Base-by-base conservation (phyloP, 1,140 invertebrate species). In the Solenopsis fugax region DNA sequence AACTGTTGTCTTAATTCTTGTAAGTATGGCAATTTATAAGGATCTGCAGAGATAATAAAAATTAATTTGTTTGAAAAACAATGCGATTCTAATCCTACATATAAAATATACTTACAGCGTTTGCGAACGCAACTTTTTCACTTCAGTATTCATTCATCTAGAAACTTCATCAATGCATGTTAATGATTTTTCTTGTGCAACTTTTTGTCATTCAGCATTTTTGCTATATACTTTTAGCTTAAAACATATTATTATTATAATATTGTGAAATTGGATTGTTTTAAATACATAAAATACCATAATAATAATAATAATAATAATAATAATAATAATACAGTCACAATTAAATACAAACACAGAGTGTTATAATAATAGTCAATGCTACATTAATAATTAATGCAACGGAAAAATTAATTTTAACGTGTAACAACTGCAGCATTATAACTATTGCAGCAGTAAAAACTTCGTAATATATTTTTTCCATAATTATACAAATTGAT, bases 111-210 rank as follows among this genome's bases (percentile, higher is more conserved):
- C 84, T 88, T 67, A 91, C 89, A 60, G 85, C 54, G 24, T 80
- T 58, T 90, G 34, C 0, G 50, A 90, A 65, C 41, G 10, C 12
- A 89, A 81, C 67, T 76, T 87, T 16, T 85, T 78, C 37, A 92
- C 64, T 81, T 90, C 87, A 7, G 67, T 1, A 34, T 92, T n/a
- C n/a, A 91, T 50, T 52, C 71, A 87, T 34, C 64, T 81, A 9
- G 87, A 89, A 75, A 81, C 87, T 84, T 85, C 50, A 60, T 77
- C 29, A 45, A 87, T 62, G 16, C 18, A 16, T 7, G 69, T 41
- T 34, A 93, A 60, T n/a, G 89, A 90, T 93, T 89, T 24, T 85
- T 88, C 18, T 18, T 91, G 90, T 21, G 91, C 34, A 91, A 87
- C 45, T 72, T 87, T 56, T 92, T 45, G 10, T 85, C 82, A 34